Evolutionary conservation across 1,140 invertebrate species (phyloP).

Genomic region (Phenacoccus solenopsis): DNA sequence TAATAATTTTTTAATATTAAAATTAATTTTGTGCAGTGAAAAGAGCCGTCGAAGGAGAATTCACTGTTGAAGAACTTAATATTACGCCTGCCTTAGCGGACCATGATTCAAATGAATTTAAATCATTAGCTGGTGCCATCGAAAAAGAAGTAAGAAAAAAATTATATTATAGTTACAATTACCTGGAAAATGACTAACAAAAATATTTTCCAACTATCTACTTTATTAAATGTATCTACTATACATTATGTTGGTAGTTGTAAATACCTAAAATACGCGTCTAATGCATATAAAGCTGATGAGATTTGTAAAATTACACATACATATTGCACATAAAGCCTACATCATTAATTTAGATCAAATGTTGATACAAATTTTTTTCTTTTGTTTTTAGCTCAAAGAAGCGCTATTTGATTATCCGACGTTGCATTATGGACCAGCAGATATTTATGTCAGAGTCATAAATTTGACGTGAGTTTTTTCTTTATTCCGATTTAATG

Average conservation of each 20-base stretch:
- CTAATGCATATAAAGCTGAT: too few species aligned
- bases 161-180: too few species aligned
- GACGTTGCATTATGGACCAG: slow-evolving; percentile 37
- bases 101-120: slow-evolving; percentile 46
- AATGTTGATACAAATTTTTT: neutral
- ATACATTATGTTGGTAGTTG: too few species aligned
- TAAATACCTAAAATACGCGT: too few species aligned
- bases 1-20: too few species aligned
- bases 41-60: slow-evolving; percentile 47
- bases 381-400: slow-evolving; percentile 29
- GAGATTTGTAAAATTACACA: too few species aligned
- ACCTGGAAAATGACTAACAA: too few species aligned
- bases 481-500: neutral
- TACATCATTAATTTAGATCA: neutral
- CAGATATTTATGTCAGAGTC: slow-evolving; percentile 46
- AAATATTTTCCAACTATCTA: too few species aligned
- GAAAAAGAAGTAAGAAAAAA: slow-evolving; percentile 42
- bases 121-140: slow-evolving; percentile 40
- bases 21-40: neutral
- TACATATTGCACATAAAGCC: too few species aligned
- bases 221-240: too few species aligned
- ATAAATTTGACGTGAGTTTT: slow-evolving; percentile 43
- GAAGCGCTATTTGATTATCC: slow-evolving; percentile 38
- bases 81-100: slow-evolving; percentile 44
- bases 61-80: slow-evolving; percentile 49